Conservation (phyloP, 2,113 vertebrate species). For the Nibea coibor region DNA sequence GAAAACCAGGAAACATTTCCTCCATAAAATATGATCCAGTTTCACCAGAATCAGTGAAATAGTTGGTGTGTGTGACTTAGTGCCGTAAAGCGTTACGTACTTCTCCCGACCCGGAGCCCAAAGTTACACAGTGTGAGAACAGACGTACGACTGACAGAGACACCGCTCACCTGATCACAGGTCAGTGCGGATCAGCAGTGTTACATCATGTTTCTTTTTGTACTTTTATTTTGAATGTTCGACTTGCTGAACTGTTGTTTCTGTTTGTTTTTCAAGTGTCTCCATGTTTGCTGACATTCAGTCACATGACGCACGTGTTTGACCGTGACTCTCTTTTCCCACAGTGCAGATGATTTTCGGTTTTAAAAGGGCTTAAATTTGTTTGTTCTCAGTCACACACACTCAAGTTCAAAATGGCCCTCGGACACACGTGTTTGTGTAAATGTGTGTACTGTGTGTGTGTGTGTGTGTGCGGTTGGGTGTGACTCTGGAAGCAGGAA, state of each 20-base stretch:
- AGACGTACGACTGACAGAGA: too few species aligned
- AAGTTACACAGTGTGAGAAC: too few species aligned
- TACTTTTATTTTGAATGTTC: background rate
- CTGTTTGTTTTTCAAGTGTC: background rate
- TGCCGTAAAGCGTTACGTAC: too few species aligned
- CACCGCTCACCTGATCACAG: too few species aligned
- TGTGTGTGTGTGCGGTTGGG: conserved; percentile 26
- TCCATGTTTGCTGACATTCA: background rate
- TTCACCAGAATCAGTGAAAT: too few species aligned
- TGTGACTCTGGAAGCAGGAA: background rate
- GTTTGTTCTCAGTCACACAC: conserved; percentile 47
- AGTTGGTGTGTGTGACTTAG: too few species aligned
- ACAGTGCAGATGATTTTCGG: background rate
- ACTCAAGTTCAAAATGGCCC: background rate
- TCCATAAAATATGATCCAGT: too few species aligned
- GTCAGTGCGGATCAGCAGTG: too few species aligned
- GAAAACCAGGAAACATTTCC: too few species aligned
- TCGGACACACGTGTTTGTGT: conserved; percentile 41
- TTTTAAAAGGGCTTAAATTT: conserved; percentile 9
- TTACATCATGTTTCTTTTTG: too few species aligned
- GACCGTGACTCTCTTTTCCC: conserved; percentile 15
- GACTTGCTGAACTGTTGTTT: background rate
- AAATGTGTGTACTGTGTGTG: conserved; percentile 43
- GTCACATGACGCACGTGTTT: background rate
- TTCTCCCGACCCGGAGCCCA: too few species aligned